Conservation (phyloP, 2,113 vertebrate species). For the Psophia crepitans region DNA sequence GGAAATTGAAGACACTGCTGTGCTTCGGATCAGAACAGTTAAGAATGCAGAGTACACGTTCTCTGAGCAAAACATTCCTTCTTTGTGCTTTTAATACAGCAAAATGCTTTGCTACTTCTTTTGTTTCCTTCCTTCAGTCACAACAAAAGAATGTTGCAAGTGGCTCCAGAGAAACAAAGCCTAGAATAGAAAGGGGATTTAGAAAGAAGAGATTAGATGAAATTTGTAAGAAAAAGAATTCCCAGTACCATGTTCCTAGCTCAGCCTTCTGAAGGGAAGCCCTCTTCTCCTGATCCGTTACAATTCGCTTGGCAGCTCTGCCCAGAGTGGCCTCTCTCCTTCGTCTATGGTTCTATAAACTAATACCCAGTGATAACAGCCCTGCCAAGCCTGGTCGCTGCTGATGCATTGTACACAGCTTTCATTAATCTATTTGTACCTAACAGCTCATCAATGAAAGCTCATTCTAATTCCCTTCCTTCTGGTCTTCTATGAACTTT, state of each 20-base stretch:
- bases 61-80: neutral
- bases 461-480: constrained; percentile 7
- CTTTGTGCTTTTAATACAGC: neutral
- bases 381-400: neutral
- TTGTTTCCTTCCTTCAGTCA: constrained; percentile 22
- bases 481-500: neutral
- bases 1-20: neutral
- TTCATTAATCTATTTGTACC: constrained; percentile 12
- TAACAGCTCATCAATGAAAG: constrained; percentile 12
- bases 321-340: neutral
- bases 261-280: constrained; percentile 7
- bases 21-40: neutral
- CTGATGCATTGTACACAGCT: neutral
- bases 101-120: constrained; percentile 5
- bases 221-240: constrained; percentile 19
- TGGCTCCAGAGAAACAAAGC: constrained; percentile 30
- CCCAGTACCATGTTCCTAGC: neutral
- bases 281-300: neutral
- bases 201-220: constrained; percentile 18
- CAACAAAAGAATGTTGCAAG: constrained; percentile 26
- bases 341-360: neutral
- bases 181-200: constrained; percentile 5
- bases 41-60: neutral
- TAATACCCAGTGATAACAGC: neutral
- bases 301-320: neutral